phyloP scores from a whole-genome alignment of 2,113 vertebrate species.

The Syngnathus floridae region DNA sequence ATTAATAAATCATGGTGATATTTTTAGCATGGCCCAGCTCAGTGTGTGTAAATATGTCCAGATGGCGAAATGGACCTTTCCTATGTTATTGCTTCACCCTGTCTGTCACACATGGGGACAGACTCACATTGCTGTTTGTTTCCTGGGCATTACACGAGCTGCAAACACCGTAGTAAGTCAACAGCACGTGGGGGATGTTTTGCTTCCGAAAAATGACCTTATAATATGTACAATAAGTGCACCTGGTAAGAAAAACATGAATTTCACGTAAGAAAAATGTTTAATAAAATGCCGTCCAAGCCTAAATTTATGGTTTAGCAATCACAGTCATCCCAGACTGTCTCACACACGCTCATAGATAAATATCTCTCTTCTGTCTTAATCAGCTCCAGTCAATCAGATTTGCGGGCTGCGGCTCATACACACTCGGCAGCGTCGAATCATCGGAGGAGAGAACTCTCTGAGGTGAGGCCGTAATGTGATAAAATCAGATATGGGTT shows the following conservation, averaged over 20 bases:
- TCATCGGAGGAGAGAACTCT: constrained; percentile 94
- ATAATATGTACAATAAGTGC: not conserved
- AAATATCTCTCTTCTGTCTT: constrained; percentile 46
- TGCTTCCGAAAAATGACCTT: constrained; percentile 17
- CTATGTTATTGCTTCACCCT: constrained; percentile 46
- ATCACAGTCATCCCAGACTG: constrained; percentile 21
- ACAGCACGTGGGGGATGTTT: constrained; percentile 22
- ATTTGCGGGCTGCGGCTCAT: constrained; percentile 83
- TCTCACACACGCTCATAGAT: constrained; percentile 19
- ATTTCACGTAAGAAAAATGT: constrained; percentile 37
- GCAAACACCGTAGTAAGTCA: constrained; percentile 11
- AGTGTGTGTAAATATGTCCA: constrained; percentile 30
- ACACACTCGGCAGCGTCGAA: constrained; percentile 86
- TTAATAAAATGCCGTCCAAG: constrained; percentile 28
- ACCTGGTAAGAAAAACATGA: constrained; percentile 4
- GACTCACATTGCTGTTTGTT: constrained; percentile 37
- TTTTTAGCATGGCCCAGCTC: not conserved
- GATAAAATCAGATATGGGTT: not conserved
- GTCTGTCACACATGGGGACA: constrained; percentile 39
- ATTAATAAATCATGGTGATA: constrained; percentile 3
- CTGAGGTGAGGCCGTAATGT: constrained; percentile 75
- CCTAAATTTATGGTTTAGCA: constrained; percentile 38
- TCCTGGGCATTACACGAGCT: constrained; percentile 31
- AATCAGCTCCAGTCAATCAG: constrained; percentile 73
- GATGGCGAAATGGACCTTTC: constrained; percentile 47